Percentiles rank a stretch among this genome's conserved stretches.
Conservation (phyloP, 2,888 invertebrate genomes). For the Volucella inanis region DNA sequence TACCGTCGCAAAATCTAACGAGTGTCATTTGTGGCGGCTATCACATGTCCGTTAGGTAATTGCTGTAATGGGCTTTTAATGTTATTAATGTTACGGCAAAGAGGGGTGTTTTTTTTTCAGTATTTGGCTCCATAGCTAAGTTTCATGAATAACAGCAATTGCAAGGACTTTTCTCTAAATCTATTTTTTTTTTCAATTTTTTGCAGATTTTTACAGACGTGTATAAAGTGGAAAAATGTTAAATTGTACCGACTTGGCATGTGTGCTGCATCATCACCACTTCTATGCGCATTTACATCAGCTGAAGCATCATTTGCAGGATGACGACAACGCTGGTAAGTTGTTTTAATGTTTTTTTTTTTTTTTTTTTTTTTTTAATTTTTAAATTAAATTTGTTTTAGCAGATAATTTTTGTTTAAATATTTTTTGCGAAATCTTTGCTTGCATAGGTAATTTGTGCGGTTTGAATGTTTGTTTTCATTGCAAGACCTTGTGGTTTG, state of each 20-base stretch:
- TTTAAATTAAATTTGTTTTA: background rate
- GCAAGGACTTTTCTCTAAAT: slow-evolving; percentile 38
- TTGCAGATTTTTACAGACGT: slow-evolving; percentile 43
- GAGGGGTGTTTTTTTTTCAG: background rate
- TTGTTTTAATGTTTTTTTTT: slow-evolving; percentile 76
- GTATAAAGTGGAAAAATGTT: slow-evolving; percentile 76
- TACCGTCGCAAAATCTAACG: slow-evolving; percentile 2
- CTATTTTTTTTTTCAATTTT: slow-evolving; percentile 7
- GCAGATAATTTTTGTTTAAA: background rate
- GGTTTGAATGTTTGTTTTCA: slow-evolving; percentile 21
- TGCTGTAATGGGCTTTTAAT: slow-evolving; percentile 59
- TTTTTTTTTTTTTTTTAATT: slow-evolving; percentile 5
- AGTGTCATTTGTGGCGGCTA: slow-evolving; percentile 36
- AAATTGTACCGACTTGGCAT: slow-evolving; percentile 80
- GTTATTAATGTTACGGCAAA: slow-evolving; percentile 11
- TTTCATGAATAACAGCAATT: no score
- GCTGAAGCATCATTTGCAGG: slow-evolving; percentile 78
- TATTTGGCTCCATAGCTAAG: background rate
- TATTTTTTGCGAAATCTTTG: background rate
- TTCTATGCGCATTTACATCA: slow-evolving; percentile 80
- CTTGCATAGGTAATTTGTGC: background rate
- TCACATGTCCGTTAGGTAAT: slow-evolving; percentile 45
- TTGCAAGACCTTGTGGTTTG: slow-evolving; percentile 31
- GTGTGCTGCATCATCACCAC: slow-evolving; percentile 80
- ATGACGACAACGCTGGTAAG: slow-evolving; percentile 78